A percentile compares a stretch with the other conserved stretches of the same genome.
Evolutionary conservation across 2,113 vertebrate species (phyloP).

Genomic region (Rhombomys opimus): DNA sequence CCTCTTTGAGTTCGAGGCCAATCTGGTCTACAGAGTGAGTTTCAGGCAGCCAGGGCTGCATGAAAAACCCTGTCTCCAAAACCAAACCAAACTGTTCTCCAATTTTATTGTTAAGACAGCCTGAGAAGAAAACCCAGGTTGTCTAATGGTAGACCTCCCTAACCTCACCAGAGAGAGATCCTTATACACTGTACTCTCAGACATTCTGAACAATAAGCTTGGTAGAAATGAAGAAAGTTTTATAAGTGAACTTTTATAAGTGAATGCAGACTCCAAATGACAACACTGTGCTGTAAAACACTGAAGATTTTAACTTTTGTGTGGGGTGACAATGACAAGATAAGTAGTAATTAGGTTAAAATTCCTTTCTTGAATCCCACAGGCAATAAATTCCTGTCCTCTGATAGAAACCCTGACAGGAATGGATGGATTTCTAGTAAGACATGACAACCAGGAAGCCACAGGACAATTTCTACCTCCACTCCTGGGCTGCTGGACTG

Average conservation of each 20-base stretch:
- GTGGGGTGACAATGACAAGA: not conserved
- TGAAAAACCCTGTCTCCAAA: not conserved
- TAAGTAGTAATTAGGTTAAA: not conserved
- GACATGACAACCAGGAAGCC: not conserved
- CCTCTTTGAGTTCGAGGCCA: not conserved
- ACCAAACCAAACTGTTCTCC: not conserved
- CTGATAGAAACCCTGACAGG: not conserved
- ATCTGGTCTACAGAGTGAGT: not conserved
- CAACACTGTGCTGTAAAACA: not conserved
- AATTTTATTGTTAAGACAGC: not conserved
- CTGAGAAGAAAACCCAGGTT: not conserved
- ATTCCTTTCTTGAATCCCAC: not conserved
- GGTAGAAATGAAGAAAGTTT: not conserved
- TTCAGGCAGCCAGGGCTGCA: not conserved
- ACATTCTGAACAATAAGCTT: not conserved
- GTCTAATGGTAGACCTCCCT: not conserved
- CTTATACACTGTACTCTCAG: not conserved
- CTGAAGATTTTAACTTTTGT: not conserved
- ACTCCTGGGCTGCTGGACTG: not conserved
- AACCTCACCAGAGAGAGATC: not conserved
- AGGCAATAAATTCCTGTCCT: not conserved
- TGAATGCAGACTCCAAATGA: not conserved
- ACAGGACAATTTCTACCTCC: not conserved
- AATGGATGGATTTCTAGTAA: not conserved
- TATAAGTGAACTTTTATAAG: not conserved